Evolutionary conservation across 2,113 vertebrate species (phyloP).

Genomic region (Melanerpes formicivorus): DNA sequence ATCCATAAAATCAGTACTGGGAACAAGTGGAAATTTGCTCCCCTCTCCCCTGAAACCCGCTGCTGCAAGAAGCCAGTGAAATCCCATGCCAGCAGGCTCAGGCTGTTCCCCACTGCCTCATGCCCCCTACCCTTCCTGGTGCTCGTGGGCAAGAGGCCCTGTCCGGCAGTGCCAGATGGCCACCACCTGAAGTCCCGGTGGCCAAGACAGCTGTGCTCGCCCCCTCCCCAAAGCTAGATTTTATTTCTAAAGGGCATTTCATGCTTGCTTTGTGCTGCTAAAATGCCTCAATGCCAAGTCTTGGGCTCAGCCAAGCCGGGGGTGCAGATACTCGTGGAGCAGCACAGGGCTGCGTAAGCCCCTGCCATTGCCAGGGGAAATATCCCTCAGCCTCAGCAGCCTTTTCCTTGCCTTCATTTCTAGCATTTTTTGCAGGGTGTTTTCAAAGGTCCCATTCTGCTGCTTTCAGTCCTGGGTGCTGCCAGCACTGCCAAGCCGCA

Average conservation of each 20-base stretch:
- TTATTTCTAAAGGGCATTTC: constrained; percentile 34
- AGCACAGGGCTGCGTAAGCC: neutral
- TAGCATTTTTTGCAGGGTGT: neutral
- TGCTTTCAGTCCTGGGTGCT: neutral
- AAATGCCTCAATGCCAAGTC: constrained; percentile 18
- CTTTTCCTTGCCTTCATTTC: neutral
- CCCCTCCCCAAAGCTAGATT: neutral
- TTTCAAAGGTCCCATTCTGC: neutral
- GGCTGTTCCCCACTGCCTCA: neutral
- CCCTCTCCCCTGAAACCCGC: neutral
- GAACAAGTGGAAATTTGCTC: neutral
- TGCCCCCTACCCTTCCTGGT: neutral
- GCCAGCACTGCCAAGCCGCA: accelerated
- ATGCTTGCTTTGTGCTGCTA: constrained; percentile 46
- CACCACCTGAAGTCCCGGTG: neutral
- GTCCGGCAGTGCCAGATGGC: accelerated
- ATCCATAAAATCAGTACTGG: neutral
- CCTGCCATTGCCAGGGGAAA: neutral
- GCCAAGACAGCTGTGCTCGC: accelerated
- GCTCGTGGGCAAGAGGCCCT: no score
- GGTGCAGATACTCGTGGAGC: neutral
- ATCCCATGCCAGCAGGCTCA: accelerated
- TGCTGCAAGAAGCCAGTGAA: neutral
- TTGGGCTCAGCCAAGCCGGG: neutral
- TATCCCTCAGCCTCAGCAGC: neutral